Percentiles rank a stretch among this genome's conserved stretches.
Conservation (phyloP, 1,140 invertebrate species). For the Spodoptera frugiperda region DNA sequence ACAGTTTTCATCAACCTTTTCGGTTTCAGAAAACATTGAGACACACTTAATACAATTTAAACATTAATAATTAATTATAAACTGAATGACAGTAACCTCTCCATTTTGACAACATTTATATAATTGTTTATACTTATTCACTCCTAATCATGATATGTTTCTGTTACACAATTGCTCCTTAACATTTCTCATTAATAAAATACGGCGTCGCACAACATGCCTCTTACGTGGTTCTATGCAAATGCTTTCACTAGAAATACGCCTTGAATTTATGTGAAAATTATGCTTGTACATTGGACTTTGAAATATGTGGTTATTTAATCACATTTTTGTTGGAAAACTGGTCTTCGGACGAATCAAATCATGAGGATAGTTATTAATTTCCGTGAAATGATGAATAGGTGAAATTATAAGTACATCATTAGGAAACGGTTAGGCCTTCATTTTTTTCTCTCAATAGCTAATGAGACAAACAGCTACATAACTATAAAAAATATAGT, state of each 20-base stretch:
- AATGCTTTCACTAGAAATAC: background rate
- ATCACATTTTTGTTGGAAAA: background rate
- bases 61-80: slow-evolving; percentile 39
- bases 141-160: slow-evolving; percentile 79
- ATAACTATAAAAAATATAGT: too few species aligned
- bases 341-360: too few species aligned
- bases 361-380: too few species aligned
- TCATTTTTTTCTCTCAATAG: too few species aligned
- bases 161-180: slow-evolving; percentile 74
- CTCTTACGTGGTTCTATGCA: background rate
- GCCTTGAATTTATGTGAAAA: slow-evolving; percentile 6
- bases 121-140: slow-evolving; percentile 62
- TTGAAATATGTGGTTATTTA: background rate
- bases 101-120: slow-evolving; percentile 60
- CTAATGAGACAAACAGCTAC: too few species aligned
- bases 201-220: slow-evolving; percentile 43
- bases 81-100: slow-evolving; percentile 38
- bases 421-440: too few species aligned
- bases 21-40: slow-evolving; percentile 9
- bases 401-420: too few species aligned
- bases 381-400: too few species aligned
- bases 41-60: slow-evolving; percentile 7
- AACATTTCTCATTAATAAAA: slow-evolving; percentile 44
- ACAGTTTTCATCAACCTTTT: slow-evolving; percentile 18
- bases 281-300: background rate